Evolutionary conservation across 2,113 vertebrate genomes (phyloP), one percentile per base, ranked within the genome.

Genomic region (Caranx melampygus): DNA sequence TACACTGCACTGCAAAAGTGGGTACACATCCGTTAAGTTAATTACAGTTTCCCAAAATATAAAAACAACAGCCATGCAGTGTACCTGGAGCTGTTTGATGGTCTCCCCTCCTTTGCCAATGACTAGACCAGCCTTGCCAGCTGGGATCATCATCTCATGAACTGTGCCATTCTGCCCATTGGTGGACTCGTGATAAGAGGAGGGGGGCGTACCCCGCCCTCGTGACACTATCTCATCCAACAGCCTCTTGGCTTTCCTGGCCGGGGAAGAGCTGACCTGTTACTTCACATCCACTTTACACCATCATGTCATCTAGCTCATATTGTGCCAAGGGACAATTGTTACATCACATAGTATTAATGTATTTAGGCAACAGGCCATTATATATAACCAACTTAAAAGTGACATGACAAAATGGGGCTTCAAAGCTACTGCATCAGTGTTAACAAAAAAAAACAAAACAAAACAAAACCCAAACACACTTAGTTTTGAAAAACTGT

Each of bases 121-220:
- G 49, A 83, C 70, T 4, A 83, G 81, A 14, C 81, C 81, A 10
- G 81, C 81, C 49, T 83, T 83, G 49, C 81, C 81, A 44, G 81
- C 81, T 4, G 81, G 81, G 33, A 83, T 78, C 81, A 83, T 78
- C 63, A 83, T 83, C 69, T 83, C 81, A 3, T 83, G 81, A 52
- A 83, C 69, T 0, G 75, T 58, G 49, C 75, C 81, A 2, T 73
- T 73, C 49, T 78, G 75, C 33, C 81, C 81, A 1, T 83, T 78
- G 16, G 75, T 73, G 40, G 81, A 74, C 81, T 83, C 81, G 1
- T 78, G 81, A 18, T 95, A 96, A 78, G 96, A 85, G 16, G 85
- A 91, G 0, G 96, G 96, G 1, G 96, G 95, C 0, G 95, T 96
- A 1, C 96, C 96, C 9, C 95, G 92, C 0, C 96, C 96, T 45